Conservation (phyloP, 2,113 vertebrate species). For the Scomber japonicus region DNA sequence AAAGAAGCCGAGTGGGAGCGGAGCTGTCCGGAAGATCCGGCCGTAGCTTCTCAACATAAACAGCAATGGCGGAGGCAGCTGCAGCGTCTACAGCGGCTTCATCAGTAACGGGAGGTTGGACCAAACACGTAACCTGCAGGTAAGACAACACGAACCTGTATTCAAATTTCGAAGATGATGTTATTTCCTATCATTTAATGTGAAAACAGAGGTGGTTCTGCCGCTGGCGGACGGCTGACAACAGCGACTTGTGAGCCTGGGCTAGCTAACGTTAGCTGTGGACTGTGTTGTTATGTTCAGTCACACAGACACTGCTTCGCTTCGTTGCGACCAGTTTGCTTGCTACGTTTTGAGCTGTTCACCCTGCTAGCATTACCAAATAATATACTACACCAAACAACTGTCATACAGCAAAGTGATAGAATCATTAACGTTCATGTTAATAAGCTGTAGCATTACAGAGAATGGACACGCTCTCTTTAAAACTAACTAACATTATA, state of each 20-base stretch:
- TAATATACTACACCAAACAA: neutral
- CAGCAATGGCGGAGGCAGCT: slow-evolving; percentile 90
- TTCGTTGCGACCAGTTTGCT: neutral
- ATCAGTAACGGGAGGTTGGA: slow-evolving; percentile 84
- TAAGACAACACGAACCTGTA: slow-evolving; percentile 30
- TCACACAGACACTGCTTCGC: neutral
- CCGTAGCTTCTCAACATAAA: slow-evolving; percentile 85
- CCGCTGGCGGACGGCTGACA: slow-evolving; percentile 27
- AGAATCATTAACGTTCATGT: neutral
- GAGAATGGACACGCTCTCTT: neutral
- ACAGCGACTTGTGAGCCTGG: slow-evolving; percentile 25
- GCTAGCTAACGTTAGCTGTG: slow-evolving; percentile 25
- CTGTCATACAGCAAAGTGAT: neutral
- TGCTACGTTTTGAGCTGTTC: neutral
- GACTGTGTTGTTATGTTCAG: slow-evolving; percentile 46
- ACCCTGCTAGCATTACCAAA: neutral
- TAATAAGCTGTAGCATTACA: neutral
- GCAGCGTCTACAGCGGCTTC: slow-evolving; percentile 82
- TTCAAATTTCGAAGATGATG: neutral
- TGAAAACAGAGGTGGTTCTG: neutral
- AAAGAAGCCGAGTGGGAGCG: slow-evolving; percentile 66
- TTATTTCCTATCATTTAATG: neutral
- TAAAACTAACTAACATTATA: neutral
- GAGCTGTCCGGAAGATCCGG: slow-evolving; percentile 85
- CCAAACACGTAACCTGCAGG: slow-evolving; percentile 89